A percentile compares a stretch with the other conserved stretches of the same genome.
Conservation (phyloP, 1,140 invertebrate species). For the Lineus longissimus region DNA sequence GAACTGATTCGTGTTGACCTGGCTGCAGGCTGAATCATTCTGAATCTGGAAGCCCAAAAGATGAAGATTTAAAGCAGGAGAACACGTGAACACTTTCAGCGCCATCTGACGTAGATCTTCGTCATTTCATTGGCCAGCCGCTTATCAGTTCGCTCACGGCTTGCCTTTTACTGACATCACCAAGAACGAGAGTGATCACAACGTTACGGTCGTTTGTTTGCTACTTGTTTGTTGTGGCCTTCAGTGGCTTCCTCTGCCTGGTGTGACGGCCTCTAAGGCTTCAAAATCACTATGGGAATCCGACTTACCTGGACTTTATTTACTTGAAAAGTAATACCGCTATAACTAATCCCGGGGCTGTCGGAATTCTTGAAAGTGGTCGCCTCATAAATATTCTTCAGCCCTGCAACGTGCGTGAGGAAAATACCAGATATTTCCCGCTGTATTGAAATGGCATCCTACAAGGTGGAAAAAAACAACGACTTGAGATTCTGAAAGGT, state of each 20-base stretch:
- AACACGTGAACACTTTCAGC: not conserved
- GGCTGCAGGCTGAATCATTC: conserved; percentile 32
- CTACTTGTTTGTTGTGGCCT: no score
- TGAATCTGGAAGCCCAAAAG: not conserved
- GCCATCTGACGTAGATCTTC: not conserved
- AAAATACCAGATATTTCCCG: conserved; percentile 2
- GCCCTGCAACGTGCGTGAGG: not conserved
- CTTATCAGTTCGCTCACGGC: not conserved
- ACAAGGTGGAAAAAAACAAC: not conserved
- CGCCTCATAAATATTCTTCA: conserved; percentile 2
- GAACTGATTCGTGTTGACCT: conserved; percentile 59
- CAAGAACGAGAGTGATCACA: no score
- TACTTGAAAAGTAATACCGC: not conserved
- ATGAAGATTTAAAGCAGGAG: no score
- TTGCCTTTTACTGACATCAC: not conserved
- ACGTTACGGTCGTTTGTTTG: no score
- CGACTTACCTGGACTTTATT: not conserved
- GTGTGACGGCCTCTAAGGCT: no score
- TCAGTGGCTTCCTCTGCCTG: no score
- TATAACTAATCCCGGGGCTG: not conserved
- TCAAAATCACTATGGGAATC: not conserved
- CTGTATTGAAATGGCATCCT: not conserved
- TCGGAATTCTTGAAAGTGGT: not conserved
- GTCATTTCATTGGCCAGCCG: not conserved
- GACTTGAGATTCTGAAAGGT: not conserved